Evolutionary conservation across 2,888 invertebrate species (phyloP).

Genomic region (Hoplodrina blanda): DNA sequence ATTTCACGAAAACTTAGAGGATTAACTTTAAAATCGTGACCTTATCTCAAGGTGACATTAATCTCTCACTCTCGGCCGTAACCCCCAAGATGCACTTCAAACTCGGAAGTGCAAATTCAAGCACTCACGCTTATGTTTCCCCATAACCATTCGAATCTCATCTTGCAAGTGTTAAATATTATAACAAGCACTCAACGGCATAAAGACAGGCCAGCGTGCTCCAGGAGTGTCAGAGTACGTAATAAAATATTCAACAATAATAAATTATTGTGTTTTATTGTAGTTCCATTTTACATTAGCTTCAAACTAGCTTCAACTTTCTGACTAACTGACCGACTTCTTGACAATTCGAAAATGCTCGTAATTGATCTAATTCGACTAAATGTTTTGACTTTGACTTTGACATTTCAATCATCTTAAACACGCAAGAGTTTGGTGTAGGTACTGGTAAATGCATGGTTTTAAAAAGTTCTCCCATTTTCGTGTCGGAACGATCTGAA

Average conservation of each 20-base stretch:
- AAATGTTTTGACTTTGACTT: too few species aligned
- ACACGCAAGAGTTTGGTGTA: too few species aligned
- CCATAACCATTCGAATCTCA: constrained; percentile 29
- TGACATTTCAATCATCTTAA: too few species aligned
- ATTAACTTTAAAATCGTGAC: neutral
- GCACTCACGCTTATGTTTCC: constrained; percentile 22
- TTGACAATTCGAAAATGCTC: too few species aligned
- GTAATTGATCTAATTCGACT: too few species aligned
- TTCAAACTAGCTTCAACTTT: too few species aligned
- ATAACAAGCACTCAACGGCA: constrained; percentile 35
- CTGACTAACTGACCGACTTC: too few species aligned
- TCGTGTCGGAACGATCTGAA: too few species aligned
- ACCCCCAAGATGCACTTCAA: constrained; percentile 21
- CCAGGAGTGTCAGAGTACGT: neutral
- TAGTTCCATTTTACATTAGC: too few species aligned
- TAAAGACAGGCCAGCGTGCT: neutral
- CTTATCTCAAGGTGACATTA: neutral
- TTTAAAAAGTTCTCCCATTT: too few species aligned
- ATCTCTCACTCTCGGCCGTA: neutral
- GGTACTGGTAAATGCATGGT: too few species aligned
- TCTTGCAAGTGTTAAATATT: constrained; percentile 35
- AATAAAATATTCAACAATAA: neutral
- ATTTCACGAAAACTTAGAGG: neutral
- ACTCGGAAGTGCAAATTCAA: constrained; percentile 29
- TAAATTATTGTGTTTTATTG: too few species aligned